Conservation (phyloP, 2,113 vertebrate genomes). For the Sceloporus undulatus region DNA sequence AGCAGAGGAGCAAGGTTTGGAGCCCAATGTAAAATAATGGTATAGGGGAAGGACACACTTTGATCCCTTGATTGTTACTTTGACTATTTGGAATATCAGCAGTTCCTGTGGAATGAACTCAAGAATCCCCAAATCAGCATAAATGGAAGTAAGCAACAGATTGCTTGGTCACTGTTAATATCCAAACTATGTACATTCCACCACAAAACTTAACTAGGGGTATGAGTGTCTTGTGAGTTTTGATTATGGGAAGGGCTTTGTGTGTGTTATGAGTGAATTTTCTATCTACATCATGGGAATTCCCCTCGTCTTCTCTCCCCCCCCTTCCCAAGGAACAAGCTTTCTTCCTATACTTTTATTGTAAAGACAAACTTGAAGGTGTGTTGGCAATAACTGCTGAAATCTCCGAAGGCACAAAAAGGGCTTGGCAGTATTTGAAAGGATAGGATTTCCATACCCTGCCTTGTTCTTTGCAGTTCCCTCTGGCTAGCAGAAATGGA, state of each 20-base stretch:
- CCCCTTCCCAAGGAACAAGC: background rate
- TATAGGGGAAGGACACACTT: background rate
- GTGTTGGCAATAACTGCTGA: rapidly evolving
- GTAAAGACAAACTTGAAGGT: background rate
- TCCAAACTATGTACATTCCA: background rate
- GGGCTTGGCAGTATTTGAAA: background rate
- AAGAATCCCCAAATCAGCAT: background rate
- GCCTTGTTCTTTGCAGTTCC: background rate
- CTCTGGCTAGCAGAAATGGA: background rate
- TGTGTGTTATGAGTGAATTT: background rate
- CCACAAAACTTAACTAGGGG: background rate
- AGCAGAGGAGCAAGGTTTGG: background rate
- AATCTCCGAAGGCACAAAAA: background rate
- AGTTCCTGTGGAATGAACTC: background rate
- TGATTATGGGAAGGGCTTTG: background rate
- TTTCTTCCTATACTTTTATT: background rate
- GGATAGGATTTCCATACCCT: constrained; percentile 15
- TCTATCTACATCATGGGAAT: background rate
- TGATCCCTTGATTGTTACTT: background rate
- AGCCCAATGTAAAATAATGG: background rate
- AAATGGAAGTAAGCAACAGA: background rate
- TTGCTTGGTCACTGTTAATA: background rate
- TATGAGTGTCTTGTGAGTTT: background rate
- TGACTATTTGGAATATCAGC: background rate
- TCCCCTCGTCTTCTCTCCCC: background rate